Base-by-base conservation (phyloP, 2,888 invertebrate genomes). In the Crocallis elinguaria region DNA sequence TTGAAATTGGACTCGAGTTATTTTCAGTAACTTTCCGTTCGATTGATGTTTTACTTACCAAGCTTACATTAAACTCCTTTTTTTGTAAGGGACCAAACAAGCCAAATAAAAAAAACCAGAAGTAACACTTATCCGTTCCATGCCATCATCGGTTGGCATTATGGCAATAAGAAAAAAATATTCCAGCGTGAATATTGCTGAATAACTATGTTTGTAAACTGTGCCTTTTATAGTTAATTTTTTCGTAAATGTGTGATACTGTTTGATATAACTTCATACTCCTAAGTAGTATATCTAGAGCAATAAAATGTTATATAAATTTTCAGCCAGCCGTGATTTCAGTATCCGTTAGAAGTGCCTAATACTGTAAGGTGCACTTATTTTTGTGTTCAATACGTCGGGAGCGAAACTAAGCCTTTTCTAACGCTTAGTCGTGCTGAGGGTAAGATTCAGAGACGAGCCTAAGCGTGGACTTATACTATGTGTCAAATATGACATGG, bases 311-410 rank as follows among this genome's bases (percentile, higher is more conserved):
- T 11, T 17, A 16, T 14, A 35, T 35, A 19, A 3, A 23, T 37
- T 9, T 1, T 39, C 29, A 27, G 42, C 21, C 27, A 25, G 14
- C 49, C 27, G 44, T 23, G 29, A 29, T 45, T 9, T 16, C 9
- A 13, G 56, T 55, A 60, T 61, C 49, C 38, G 46, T 54, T 57
- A n/a, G 49, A 83, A 84, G 86, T 85, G 86, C 86, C 86, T 85
- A 71, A 77, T 67, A 73, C 69, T 77, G 73, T 84, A 71, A 77
- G 74, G 12, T 19, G 14, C 12, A 23, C 8, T 36, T 36, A 23
- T 23, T 37, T 23, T 23, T n/a, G 6, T 14, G 23, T 17, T 4
- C 7, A 13, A 13, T 37, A 8, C 8, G 23, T 37, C 23, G 37
- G 8, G 13, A 23, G 36, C 17, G 21, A 21, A 13, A 14, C 16